Evolutionary conservation across 2,113 vertebrate genomes (phyloP), one percentile per base, ranked within the genome.

Genomic region (Erythrocercus mccallii): DNA sequence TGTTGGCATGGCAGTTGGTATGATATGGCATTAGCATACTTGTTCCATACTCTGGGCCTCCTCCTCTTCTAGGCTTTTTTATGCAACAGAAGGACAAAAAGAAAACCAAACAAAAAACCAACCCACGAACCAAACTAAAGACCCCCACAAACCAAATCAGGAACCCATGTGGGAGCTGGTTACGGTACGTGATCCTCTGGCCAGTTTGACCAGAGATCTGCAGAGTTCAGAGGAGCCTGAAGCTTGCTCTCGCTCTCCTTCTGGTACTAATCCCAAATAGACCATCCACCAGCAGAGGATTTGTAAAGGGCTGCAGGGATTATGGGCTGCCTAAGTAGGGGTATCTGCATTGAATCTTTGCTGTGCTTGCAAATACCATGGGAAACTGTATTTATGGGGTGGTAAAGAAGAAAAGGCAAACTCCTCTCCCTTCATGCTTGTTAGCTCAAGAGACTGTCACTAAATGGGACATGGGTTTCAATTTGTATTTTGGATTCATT

Each of bases 11-110:
- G 76, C 83, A 90, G 38, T 93, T 56, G 61, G 88, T 80, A 84
- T 68, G 92, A 88, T 82, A 85, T 8, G 72, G 76, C 57, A 83
- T 95, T 94, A 88, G 86, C 93, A 94, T 90, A 79, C 65, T 93
- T 70, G 64, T 56, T 87, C 72, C 0, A 0, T 71, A 82, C 80
- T 81, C 56, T n/a, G 40, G 64, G n/a, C 51, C 44, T 69, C 60
- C 58, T 85, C n/a, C 48, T 71, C 72, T 92, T 83, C 72, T 56
- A 48, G 81, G 20, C 37, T 74, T 60, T 22, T 37, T 71, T 60
- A 38, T 30, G 23, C 60, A 90, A 56, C 25, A 45, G 37, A 47
- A 30, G 37, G 37, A 18, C n/a, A 22, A 27, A 37, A 27, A 35
- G 48, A 68, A 42, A 30, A 28, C 7, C 17, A 14, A 42, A 17